These are phyloP conservation scores for Chrysodeixis includens DNA, from an alignment of 2,888 invertebrate genomes.

Conservation along the genomic window DNA sequence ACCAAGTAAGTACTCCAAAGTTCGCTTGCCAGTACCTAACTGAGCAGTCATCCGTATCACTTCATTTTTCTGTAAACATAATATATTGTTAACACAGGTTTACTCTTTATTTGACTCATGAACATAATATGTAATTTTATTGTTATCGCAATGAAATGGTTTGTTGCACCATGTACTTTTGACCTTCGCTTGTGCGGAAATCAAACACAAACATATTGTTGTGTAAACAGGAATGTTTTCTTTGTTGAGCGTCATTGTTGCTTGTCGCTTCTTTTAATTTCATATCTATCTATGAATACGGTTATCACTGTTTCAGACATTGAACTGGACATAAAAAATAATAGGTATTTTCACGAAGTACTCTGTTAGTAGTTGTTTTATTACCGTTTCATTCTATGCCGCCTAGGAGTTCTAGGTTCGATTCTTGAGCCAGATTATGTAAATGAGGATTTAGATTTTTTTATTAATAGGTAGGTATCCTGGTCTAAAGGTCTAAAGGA, in stretches of 20 bases:
- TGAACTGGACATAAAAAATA: neutral
- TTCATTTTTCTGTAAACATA: neutral
- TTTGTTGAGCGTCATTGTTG: neutral
- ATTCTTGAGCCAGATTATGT: neutral
- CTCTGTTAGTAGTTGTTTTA: no score
- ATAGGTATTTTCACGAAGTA: no score
- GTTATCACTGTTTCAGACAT: no score
- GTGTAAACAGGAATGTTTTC: neutral
- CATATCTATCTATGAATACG: no score
- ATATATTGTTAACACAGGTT: neutral
- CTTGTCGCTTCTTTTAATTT: neutral
- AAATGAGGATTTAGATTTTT: no score
- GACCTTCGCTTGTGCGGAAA: conserved; percentile 13
- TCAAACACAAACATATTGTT: neutral
- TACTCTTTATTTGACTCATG: neutral
- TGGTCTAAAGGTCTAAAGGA: no score
- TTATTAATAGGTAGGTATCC: no score
- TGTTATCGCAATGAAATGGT: conserved; percentile 8
- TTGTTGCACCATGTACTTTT: conserved; percentile 19
- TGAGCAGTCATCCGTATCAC: no score
- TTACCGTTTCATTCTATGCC: no score
- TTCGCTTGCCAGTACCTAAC: neutral
- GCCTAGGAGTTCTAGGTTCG: neutral
- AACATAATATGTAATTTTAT: neutral
- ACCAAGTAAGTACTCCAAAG: neutral